Evolutionary conservation across 1,140 invertebrate genomes (phyloP).

Genomic region (Trinorchestia longiramus): DNA sequence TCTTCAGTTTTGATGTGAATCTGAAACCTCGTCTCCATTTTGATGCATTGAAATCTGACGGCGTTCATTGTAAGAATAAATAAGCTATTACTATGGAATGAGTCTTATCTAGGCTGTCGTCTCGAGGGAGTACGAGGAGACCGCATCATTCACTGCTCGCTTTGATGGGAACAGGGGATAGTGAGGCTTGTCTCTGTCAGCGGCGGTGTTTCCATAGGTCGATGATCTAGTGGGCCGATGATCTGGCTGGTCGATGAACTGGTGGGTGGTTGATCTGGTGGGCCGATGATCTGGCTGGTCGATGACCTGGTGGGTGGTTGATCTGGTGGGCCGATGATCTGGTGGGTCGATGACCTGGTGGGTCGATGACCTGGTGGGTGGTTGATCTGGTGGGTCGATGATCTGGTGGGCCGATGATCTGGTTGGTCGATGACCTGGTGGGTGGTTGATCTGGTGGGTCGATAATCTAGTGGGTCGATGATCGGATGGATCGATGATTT

Average conservation of each 20-base stretch:
- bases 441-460: neutral
- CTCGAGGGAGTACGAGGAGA: no score
- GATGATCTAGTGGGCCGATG: neutral
- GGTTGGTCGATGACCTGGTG: neutral
- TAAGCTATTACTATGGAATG: no score
- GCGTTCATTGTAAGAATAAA: no score
- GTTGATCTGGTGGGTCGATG: neutral
- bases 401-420: neutral
- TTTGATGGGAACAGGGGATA: no score
- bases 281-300: neutral
- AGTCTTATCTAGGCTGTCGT: no score
- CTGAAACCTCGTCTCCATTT: no score
- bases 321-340: neutral
- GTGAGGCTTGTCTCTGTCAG: neutral
- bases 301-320: neutral
- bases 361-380: neutral
- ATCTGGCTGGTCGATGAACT: neutral
- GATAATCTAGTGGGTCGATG: neutral
- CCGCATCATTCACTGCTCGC: no score
- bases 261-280: neutral
- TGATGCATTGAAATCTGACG: no score
- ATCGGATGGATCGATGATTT: neutral
- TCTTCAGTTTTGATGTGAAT: no score
- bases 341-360: neutral
- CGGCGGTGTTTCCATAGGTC: neutral